Base-by-base conservation (phyloP, 2,888 invertebrate genomes). In the Thumatha senex region DNA sequence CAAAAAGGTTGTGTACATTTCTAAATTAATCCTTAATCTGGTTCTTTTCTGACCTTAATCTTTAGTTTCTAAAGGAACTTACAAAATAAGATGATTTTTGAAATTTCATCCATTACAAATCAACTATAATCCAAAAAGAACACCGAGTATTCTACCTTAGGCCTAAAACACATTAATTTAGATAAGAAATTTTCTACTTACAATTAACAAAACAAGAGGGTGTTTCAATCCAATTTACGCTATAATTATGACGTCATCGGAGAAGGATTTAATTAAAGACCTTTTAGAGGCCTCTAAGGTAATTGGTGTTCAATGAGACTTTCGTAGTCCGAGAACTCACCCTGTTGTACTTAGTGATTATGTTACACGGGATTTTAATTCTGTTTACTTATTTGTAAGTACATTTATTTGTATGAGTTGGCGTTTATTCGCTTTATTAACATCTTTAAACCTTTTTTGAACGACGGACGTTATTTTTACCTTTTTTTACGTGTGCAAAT, bases 261-360 rank as follows among this genome's bases (percentile, higher is more conserved):
- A 91, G 90, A 89, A 85, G 89, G 89, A 89, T 89, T 90, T 90
- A 91, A 91, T 91, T 89, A 91, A 85, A 91, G 90, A 78, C 82
- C 88, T 86, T 86, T 83, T 80, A 80, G 82, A 86, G 85, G 86
- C 86, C 86, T 86, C 77, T 76, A 64, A 82, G 84, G 87, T 90
- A 90, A 90, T 90, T 89, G 89, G 73, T 86, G 89, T 87, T 90
- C 90, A 87, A 89, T 91, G 89, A 84, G 82, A 80, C 87, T 87
- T 87, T 89, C 78, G 89, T 89, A 89, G 86, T 85, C 82, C 78
- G 88, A 89, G 85, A 80, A 74, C 72, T 71, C 75, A 50, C 31
- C 52, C 40, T 47, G 74, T 81, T 75, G 78, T 78, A 80, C 84
- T 78, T 75, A 81, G 81, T 83, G 83, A 88, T 89, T 86, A 87